Conservation (phyloP, 2,797 vertebrate species). For the Neoniphon sammara region DNA sequence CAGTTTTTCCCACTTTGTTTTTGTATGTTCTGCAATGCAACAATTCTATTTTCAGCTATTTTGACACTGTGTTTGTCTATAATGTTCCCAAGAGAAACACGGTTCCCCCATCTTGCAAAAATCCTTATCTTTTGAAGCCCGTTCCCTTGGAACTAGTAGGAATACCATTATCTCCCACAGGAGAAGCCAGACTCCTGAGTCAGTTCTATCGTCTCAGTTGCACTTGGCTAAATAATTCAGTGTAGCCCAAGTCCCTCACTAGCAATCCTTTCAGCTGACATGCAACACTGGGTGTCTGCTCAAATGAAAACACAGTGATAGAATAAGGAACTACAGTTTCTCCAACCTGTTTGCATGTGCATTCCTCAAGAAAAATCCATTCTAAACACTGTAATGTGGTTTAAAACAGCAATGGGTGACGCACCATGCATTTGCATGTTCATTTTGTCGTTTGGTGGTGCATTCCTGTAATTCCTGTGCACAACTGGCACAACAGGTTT, state of each 20-base stretch:
- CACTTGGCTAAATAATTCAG: conserved; percentile 73
- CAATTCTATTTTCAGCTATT: not conserved
- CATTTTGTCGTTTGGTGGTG: no score
- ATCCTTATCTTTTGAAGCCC: conserved; percentile 3
- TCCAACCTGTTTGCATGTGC: not conserved
- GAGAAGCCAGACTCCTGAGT: conserved; percentile 31
- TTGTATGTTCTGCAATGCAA: not conserved
- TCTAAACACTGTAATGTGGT: no score
- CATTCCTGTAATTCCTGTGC: no score
- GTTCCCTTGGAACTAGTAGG: not conserved
- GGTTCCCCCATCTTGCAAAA: not conserved
- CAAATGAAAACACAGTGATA: not conserved
- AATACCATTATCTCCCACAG: not conserved
- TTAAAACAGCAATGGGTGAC: no score
- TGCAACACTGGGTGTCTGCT: conserved; percentile 21
- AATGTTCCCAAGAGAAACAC: conserved; percentile 5
- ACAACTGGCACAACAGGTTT: no score
- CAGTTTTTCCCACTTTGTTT: not conserved
- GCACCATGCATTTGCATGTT: no score
- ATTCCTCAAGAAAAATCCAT: not conserved
- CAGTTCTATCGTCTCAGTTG: conserved; percentile 45
- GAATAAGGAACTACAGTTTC: not conserved
- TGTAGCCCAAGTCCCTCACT: conserved; percentile 17
- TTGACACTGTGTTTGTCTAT: not conserved
- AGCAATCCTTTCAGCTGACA: conserved; percentile 13